These are phyloP conservation scores for Hippocampus mohnikei DNA, from an alignment of 2,113 vertebrate species.

Conservation along the genomic window DNA sequence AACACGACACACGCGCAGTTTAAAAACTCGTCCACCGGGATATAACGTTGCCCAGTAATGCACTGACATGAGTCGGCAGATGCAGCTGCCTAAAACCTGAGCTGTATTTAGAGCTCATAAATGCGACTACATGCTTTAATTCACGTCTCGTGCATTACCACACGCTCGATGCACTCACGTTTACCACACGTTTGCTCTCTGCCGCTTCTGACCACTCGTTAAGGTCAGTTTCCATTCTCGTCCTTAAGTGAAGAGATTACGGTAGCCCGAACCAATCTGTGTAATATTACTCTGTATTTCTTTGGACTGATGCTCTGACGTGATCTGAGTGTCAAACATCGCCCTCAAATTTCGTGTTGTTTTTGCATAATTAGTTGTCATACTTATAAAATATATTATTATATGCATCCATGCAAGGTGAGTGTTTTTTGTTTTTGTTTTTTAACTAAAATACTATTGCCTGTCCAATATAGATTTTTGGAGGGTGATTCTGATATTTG, in stretches of 20 bases:
- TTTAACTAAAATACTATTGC: too few relatives aligned
- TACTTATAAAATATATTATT: too few relatives aligned
- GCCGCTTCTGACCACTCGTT: background rate
- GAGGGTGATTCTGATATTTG: too few relatives aligned
- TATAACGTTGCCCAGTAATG: constrained; percentile 8
- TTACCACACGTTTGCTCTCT: background rate
- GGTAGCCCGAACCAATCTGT: background rate
- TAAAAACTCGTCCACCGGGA: constrained; percentile 7
- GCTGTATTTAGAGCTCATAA: constrained; percentile 14
- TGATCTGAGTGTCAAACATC: background rate
- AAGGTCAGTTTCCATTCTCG: background rate
- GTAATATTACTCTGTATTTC: background rate
- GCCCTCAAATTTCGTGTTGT: too few relatives aligned
- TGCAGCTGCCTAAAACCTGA: constrained; percentile 13
- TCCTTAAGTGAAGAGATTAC: background rate
- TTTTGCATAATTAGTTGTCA: too few relatives aligned
- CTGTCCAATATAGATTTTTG: too few relatives aligned
- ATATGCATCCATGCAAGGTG: too few relatives aligned
- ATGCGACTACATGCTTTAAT: constrained; percentile 23
- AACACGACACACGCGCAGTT: constrained; percentile 4
- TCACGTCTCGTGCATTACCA: constrained; percentile 10
- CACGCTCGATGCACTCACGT: constrained; percentile 7
- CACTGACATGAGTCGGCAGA: constrained; percentile 6
- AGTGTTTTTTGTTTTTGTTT: too few relatives aligned
- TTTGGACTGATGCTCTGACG: too few relatives aligned